A percentile compares a stretch with the other conserved stretches of the same genome.
Conservation (phyloP, 2,113 vertebrate species). For the Microtus montanus region DNA sequence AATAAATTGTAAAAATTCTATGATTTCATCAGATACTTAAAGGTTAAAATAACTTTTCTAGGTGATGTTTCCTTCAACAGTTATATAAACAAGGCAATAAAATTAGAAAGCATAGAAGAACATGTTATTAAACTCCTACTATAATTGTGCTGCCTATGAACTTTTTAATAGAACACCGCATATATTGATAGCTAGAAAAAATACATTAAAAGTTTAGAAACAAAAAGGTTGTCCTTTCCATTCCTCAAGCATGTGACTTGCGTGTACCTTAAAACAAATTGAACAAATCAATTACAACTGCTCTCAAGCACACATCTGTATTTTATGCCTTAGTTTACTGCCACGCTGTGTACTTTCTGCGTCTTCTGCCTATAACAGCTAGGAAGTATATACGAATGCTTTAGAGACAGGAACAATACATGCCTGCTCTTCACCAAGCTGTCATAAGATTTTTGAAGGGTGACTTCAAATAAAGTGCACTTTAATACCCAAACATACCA, state of each 20-base stretch:
- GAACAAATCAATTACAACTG: neutral
- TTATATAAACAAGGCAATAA: constrained; percentile 70
- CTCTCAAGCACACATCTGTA: constrained; percentile 26
- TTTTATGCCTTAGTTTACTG: constrained; percentile 6
- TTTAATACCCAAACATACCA: neutral
- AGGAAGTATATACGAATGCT: neutral
- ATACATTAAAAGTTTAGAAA: constrained; percentile 57
- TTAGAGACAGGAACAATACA: neutral
- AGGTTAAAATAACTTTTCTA: constrained; percentile 51
- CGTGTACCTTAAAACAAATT: constrained; percentile 17
- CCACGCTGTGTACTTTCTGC: neutral
- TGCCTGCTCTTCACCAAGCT: neutral
- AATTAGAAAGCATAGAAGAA: constrained; percentile 68
- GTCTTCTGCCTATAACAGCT: neutral
- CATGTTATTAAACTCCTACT: constrained; percentile 57
- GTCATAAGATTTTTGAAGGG: constrained; percentile 17
- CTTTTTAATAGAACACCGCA: constrained; percentile 52
- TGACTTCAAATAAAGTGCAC: constrained; percentile 1
- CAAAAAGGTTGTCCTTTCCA: neutral
- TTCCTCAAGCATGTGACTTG: neutral
- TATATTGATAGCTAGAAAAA: constrained; percentile 52
- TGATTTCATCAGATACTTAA: constrained; percentile 48
- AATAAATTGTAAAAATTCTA: constrained; percentile 20
- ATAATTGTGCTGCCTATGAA: constrained; percentile 52
- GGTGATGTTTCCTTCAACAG: constrained; percentile 53